Base-by-base conservation (phyloP, 1,140 invertebrate species). In the Drosophila lacertosa region DNA sequence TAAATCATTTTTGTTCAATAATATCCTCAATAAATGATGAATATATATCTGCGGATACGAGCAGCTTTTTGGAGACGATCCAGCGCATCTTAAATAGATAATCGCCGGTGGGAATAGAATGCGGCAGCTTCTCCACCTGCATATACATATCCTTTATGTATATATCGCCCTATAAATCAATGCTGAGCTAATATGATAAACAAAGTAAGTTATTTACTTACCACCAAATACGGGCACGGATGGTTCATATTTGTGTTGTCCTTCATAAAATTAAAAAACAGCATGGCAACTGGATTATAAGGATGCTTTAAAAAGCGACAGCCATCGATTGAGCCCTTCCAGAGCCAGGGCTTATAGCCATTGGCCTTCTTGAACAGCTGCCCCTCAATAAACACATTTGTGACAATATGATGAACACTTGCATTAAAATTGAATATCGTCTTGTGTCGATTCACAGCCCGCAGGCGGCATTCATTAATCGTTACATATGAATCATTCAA, bases 61-160 rank as follows among this genome's bases (percentile, higher is more conserved):
- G 26, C 5, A n/a, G 2, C 1, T 33, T 39, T 9, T 33, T 42
- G 11, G 42, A 5, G 3, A 67, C 11, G 0, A 9, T 11, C 26
- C 26, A 67, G 9, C 11, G 10, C 4, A 58, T 1, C 2, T 7
- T 6, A 10, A 57, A 20, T 5, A 37, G 3, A 66, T 66, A 66
- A 9, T 66, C 53, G 13, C 63, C 63, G 2, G 26, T 57, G 1
- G 53, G 53, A 6, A 66, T 0, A 0, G 53, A 20, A 22, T 29
- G 11, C 1, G 22, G n/a, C 0, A 66, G 3, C 4, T 40, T 13
- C 18, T 57, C 42, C 1, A 54, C 16, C 4, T 5, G 4, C 0
- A 66, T 3, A 48, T 39, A 42, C 4, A 66, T 6, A 0, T 32
- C 44, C 0, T 57, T 33, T 0, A 65, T 3, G 3, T 26, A 4